Percentiles rank a stretch among this genome's conserved stretches.
These are phyloP conservation scores for Montipora foliosa DNA, from an alignment of 64 coral and sea anemone species.

Conservation along the genomic window DNA sequence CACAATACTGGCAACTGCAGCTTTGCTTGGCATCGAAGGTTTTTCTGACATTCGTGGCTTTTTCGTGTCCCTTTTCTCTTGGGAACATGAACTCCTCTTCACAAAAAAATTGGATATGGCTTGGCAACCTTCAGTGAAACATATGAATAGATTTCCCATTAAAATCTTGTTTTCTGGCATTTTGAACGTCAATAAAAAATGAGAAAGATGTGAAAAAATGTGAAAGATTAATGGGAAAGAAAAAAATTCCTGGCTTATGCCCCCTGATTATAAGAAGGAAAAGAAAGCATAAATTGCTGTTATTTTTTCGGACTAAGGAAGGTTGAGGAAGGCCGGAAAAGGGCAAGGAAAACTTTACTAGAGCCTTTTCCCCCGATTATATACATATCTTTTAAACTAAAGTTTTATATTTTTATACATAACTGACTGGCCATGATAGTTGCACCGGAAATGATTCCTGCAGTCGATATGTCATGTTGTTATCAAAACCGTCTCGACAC, in stretches of 20 bases:
- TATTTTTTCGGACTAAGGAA: too few species aligned
- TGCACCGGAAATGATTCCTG: constrained; percentile 19
- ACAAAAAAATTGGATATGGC: constrained; percentile 4
- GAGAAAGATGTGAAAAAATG: too few species aligned
- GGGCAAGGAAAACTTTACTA: background rate
- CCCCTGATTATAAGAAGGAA: too few species aligned
- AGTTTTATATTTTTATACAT: background rate
- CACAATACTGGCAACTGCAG: constrained; percentile 2
- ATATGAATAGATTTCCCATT: constrained; percentile 1
- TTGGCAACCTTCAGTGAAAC: background rate
- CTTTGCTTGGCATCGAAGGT: background rate
- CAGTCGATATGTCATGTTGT: background rate
- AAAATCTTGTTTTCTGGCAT: background rate
- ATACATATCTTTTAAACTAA: background rate
- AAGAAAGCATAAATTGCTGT: too few species aligned
- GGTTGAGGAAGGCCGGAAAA: too few species aligned
- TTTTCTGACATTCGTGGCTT: background rate
- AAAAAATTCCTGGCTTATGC: too few species aligned
- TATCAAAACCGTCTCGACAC: background rate
- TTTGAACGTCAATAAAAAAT: background rate
- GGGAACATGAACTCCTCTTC: constrained; percentile 19
- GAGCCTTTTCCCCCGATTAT: constrained; percentile 1
- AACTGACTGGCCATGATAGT: background rate
- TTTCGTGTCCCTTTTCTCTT: constrained; percentile 6
- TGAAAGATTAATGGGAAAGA: too few species aligned